Base-by-base conservation (phyloP, 2,797 vertebrate species). In the Gymnopithys bicolor region DNA sequence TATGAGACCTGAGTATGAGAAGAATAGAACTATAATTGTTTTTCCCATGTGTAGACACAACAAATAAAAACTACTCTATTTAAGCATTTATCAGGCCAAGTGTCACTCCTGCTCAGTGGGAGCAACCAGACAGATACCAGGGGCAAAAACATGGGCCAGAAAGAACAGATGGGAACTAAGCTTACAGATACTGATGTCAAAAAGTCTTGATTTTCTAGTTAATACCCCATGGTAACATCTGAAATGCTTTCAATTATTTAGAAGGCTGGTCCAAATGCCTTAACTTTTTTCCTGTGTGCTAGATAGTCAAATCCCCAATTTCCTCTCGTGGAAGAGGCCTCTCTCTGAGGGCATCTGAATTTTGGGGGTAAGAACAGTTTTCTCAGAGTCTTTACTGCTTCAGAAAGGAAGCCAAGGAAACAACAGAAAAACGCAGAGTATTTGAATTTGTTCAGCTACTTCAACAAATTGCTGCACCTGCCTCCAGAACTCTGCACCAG, bases 111-210 rank as follows among this genome's bases (percentile, higher is more conserved):
- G 32, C 62, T 32, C 82, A 76, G 53, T 3, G 5, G 49, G 33
- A 94, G 27, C 49, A 92, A 83, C 19, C 35, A 90, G 51, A 55
- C 24, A 89, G 52, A 77, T 41, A 83, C 39, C 59, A 71, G 23
- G 15, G 88, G 73, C 45, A 70, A 41, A 87, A 89, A 73, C 0
- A 0, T 25, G 53, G 71, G 35, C 79, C 84, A 93, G 76, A 69
- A 90, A 69, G 66, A 91, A 76, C 85, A 81, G 90, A 91, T 71
- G 63, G 59, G 93, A 90, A 79, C 58, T 28, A 84, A 93, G 33
- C 19, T 83, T 69, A 81, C 35, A 86, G 83, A 89, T 55, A 58
- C 30, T 30, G 43, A 55, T 62, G 81, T 18, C 63, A 91, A 80
- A 71, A 90, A 75, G 30, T 67, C 22, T 3, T 27, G 14, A 78